Conservation (phyloP, 2,113 vertebrate species). For the Amphiprion ocellaris region DNA sequence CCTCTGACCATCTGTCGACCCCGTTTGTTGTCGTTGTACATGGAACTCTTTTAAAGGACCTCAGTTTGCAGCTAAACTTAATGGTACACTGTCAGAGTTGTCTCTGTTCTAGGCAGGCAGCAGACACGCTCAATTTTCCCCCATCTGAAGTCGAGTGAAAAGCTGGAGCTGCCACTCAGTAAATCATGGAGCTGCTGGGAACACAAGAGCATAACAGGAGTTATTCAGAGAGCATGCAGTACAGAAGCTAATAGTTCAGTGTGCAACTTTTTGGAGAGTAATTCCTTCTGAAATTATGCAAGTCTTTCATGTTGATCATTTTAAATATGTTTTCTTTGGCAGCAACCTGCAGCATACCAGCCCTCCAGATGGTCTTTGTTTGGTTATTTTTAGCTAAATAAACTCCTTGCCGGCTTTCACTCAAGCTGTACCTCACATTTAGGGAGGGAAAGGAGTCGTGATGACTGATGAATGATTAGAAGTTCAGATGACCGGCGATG, state of each 20-base stretch:
- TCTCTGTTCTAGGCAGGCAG: conserved; percentile 11
- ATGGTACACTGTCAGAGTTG: conserved; percentile 33
- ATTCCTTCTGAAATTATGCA: conserved; percentile 70
- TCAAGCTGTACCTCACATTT: conserved; percentile 56
- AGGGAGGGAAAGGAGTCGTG: conserved; percentile 36
- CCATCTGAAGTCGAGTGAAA: conserved; percentile 49
- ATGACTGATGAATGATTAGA: conserved; percentile 62
- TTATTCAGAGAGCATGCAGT: conserved; percentile 37
- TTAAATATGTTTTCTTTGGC: conserved; percentile 82
- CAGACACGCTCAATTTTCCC: conserved; percentile 41
- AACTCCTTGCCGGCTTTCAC: conserved; percentile 53
- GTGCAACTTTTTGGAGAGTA: conserved; percentile 36
- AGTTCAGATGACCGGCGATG: conserved; percentile 44
- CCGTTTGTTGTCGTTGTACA: conserved; percentile 51
- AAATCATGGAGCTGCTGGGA: conserved; percentile 41
- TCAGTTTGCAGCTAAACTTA: conserved; percentile 17
- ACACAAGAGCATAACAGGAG: conserved; percentile 29
- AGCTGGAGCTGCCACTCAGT: conserved; percentile 29
- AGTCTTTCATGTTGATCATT: conserved; percentile 74
- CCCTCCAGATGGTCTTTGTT: conserved; percentile 81
- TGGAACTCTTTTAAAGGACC: conserved; percentile 43
- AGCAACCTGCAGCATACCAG: conserved; percentile 62
- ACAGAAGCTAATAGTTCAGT: conserved; percentile 59
- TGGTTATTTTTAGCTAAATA: conserved; percentile 82
- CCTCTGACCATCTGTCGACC: conserved; percentile 48